Evolutionary conservation across 2,113 vertebrate species (phyloP), one percentile per base, ranked within the genome.

Genomic region (Anser cygnoides): DNA sequence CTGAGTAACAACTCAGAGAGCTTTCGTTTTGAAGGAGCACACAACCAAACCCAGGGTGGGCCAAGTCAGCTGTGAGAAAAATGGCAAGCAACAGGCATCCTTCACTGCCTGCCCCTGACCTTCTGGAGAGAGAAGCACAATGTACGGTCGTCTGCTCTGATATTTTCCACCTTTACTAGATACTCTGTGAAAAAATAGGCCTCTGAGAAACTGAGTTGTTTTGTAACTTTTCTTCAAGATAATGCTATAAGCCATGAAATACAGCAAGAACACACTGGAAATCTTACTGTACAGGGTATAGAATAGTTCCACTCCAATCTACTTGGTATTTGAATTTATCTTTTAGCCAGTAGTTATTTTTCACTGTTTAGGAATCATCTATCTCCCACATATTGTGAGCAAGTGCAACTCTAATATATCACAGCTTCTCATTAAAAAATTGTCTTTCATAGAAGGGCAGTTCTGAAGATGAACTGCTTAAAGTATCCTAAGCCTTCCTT

Each of bases 401-500:
- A 92, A 95, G 46, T 39, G 33, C 39, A 72, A 44, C 62, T 87
- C 52, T 55, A 59, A 67, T 63, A 35, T 55, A 84, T 50, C 41
- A 74, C 18, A 74, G 20, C 4, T 41, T 74, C 52, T 78, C n/a
- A 49, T 74, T 11, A 87, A 94, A 83, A 70, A 89, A 25, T 68
- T 1, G 59, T 49, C 84, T 67, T 84, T 92, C 57, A 41, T 10
- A 62, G 68, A 72, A 87, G 50, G 68, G n/a, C 52, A 87, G 31
- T 75, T 93, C 49, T 72, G 70, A 92, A 78, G 62, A 86, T 68
- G 58, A 72, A 84, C 61, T 61, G n/a, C 80, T 73, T 39, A 62
- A 62, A 91, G 22, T 66, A 43, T 50, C 26, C 39, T 55, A 37
- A 90, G 49, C 21, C 26, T 71, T 46, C 22, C 59, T 88, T 26